These are phyloP conservation scores for Frieseomelitta varia DNA, from an alignment of 1,140 invertebrate genomes.

Conservation along the genomic window DNA sequence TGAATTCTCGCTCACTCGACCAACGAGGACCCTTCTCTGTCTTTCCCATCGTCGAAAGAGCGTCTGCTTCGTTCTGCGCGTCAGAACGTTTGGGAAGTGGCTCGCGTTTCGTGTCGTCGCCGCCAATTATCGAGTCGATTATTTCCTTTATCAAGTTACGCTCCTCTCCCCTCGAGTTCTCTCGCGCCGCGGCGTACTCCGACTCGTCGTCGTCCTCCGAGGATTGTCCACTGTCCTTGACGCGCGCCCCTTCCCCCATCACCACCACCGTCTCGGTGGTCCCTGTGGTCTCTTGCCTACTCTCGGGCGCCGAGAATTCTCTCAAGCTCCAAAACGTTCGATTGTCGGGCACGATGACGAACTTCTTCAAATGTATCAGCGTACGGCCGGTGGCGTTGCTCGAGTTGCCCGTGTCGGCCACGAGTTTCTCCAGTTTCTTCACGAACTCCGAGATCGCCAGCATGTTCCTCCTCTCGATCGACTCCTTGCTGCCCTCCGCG, in stretches of 20 bases:
- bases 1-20: not conserved
- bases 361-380: conserved; percentile 46
- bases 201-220: not conserved
- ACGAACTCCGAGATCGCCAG: conserved; percentile 44
- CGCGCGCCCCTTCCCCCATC: not conserved
- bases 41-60: not conserved
- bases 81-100: too few relatives aligned
- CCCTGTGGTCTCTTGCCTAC: not conserved
- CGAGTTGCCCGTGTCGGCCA: conserved; percentile 29
- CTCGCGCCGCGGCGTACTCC: not conserved
- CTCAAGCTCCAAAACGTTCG: conserved; percentile 26
- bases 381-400: not conserved
- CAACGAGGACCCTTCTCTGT: too few relatives aligned
- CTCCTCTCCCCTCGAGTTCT: not conserved
- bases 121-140: conserved; percentile 22
- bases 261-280: not conserved
- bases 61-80: not conserved
- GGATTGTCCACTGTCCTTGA: not conserved
- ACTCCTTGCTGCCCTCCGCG: not conserved
- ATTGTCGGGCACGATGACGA: conserved; percentile 40
- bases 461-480: conserved; percentile 51
- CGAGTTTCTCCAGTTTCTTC: conserved; percentile 44
- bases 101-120: conserved; percentile 4
- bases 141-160: conserved; percentile 27
- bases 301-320: not conserved